phyloP scores from a whole-genome alignment of 30 jellyfish, hydroid and myxozoan species.

The Catostylus mosaicus region DNA sequence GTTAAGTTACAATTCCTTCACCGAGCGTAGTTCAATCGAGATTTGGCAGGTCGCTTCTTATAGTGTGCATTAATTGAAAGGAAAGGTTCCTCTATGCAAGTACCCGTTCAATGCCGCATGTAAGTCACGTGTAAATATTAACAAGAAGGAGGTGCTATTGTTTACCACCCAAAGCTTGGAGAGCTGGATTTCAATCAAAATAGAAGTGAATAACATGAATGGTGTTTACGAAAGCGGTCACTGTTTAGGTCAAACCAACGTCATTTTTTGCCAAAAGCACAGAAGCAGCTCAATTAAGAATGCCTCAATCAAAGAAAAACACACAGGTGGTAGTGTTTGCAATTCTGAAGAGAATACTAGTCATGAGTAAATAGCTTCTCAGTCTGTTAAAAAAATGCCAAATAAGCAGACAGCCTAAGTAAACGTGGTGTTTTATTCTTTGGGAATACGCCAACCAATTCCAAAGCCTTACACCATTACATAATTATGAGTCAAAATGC shows the following conservation, averaged over 20 bases:
- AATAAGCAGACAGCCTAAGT: neutral
- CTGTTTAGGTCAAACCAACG: neutral
- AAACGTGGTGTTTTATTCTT: neutral
- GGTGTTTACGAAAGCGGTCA: conserved; percentile 7
- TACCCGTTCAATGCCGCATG: conserved; percentile 13
- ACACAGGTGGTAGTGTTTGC: neutral
- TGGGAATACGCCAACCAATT: neutral
- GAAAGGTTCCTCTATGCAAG: neutral
- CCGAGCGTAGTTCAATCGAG: too few relatives aligned
- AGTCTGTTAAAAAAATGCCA: neutral
- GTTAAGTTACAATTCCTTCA: too few relatives aligned
- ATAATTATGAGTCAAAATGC: too few relatives aligned
- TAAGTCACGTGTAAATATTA: neutral
- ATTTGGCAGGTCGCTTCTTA: neutral
- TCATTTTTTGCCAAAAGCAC: neutral
- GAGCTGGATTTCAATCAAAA: neutral
- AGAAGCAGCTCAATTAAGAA: neutral
- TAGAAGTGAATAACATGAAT: neutral
- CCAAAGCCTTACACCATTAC: too few relatives aligned
- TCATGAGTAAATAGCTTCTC: neutral
- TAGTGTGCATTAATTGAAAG: neutral
- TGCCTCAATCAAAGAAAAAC: neutral
- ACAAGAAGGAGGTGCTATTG: neutral
- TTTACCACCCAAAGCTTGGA: neutral
- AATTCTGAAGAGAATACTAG: neutral